A percentile compares a stretch with the other conserved stretches of the same genome.
Conservation (phyloP, 2,797 vertebrate species). For the Lagodon rhomboides region DNA sequence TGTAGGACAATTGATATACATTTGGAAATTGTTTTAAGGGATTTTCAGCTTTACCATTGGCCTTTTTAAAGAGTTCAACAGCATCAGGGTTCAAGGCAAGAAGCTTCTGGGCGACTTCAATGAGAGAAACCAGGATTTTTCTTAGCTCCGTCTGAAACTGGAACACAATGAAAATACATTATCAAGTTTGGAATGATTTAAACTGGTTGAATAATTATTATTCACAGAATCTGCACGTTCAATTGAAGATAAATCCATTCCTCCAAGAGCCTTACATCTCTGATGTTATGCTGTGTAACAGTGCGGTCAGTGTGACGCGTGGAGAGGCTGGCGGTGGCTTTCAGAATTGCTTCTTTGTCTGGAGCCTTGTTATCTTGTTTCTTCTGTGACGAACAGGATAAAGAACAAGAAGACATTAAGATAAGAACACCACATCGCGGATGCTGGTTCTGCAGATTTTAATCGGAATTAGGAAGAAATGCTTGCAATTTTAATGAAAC, state of each 20-base stretch:
- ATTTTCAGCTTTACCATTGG: constrained; percentile 88
- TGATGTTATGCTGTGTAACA: constrained; percentile 92
- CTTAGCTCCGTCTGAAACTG: constrained; percentile 99
- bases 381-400: constrained; percentile 82
- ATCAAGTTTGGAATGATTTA: background rate
- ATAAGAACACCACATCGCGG: background rate
- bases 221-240: background rate
- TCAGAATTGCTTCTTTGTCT: constrained; percentile 95
- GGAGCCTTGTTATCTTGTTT: constrained; percentile 98
- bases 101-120: constrained; percentile 98
- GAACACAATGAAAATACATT: background rate
- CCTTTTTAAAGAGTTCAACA: constrained; percentile 97
- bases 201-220: background rate
- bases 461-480: background rate
- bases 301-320: constrained; percentile 90
- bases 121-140: constrained; percentile 97
- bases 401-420: background rate
- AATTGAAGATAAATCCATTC: background rate
- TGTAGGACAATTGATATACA: background rate
- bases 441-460: background rate
- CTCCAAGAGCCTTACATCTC: constrained; percentile 89
- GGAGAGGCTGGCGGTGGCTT: constrained; percentile 91
- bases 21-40: background rate
- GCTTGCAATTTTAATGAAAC: background rate
- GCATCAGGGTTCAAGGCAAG: constrained; percentile 97